Evolutionary conservation across 2,888 invertebrate species (phyloP).

Genomic region (Sinodicranocentrus sp.): DNA sequence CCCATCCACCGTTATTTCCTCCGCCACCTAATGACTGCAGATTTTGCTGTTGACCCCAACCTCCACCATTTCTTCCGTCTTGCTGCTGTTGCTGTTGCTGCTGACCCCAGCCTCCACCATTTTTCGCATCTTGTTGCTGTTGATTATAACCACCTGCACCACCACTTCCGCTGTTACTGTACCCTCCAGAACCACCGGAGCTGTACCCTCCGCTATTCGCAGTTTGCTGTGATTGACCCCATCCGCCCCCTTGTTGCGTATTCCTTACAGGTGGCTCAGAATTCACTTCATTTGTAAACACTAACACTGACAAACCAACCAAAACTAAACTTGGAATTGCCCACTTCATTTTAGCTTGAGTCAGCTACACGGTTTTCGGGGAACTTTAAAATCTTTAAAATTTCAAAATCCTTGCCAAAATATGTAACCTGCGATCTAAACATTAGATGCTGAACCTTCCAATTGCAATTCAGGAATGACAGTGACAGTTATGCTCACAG

Average conservation of each 20-base stretch:
- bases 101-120: slow-evolving; percentile 50
- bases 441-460: slow-evolving; percentile 32
- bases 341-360: too few species aligned
- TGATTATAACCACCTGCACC: slow-evolving; percentile 50
- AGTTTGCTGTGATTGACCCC: slow-evolving; percentile 52
- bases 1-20: slow-evolving; percentile 31
- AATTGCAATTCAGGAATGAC: slow-evolving; percentile 43
- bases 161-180: slow-evolving; percentile 27
- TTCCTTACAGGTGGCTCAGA: slow-evolving; percentile 42
- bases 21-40: neutral
- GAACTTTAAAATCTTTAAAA: too few species aligned
- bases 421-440: too few species aligned
- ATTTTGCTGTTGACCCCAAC: slow-evolving; percentile 36
- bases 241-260: slow-evolving; percentile 14
- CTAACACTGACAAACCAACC: slow-evolving; percentile 9
- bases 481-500: slow-evolving; percentile 25
- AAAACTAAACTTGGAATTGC: slow-evolving; percentile 13
- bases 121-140: too few species aligned
- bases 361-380: too few species aligned
- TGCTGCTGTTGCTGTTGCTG: slow-evolving; percentile 24
- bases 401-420: too few species aligned
- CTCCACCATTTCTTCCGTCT: slow-evolving; percentile 23
- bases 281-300: slow-evolving; percentile 18
- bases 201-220: slow-evolving; percentile 30
- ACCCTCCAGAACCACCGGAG: slow-evolving; percentile 17